phyloP scores from a whole-genome alignment of 2,888 invertebrate species.

The Theodoxus fluviatilis region DNA sequence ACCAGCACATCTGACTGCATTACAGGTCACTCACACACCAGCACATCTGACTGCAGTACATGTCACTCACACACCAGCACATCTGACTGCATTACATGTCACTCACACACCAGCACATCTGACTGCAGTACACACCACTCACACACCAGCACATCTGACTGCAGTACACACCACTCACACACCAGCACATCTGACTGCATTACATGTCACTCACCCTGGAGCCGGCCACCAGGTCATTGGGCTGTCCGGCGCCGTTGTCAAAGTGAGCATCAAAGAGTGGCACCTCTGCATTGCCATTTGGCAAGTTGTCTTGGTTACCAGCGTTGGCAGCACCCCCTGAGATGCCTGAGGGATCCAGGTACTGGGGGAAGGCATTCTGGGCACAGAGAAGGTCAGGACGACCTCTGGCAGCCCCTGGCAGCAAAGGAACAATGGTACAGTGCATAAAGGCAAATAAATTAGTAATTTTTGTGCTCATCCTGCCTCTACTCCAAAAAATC shows the following conservation, averaged over 20 bases:
- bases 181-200: background rate
- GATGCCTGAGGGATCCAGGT: conserved; percentile 44
- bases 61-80: too few species aligned
- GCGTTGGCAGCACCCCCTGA: conserved; percentile 25
- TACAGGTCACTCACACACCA: too few species aligned
- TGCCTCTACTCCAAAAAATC: too few species aligned
- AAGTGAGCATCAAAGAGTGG: conserved; percentile 27
- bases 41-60: too few species aligned
- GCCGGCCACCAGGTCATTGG: too few species aligned
- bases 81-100: background rate
- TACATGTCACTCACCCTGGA: too few species aligned
- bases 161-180: background rate
- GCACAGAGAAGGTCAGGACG: conserved; percentile 55
- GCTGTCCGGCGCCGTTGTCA: background rate
- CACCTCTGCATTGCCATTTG: conserved; percentile 20
- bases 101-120: too few species aligned
- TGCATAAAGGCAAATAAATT: background rate
- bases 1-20: too few species aligned
- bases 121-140: too few species aligned
- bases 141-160: too few species aligned
- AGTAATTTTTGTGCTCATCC: background rate
- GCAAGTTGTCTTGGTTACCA: background rate
- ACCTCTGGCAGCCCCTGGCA: conserved; percentile 32
- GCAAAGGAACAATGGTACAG: conserved; percentile 14
- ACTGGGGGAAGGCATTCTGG: conserved; percentile 50